Conservation (phyloP, 2,888 invertebrate species). For the Drosophila dives region DNA sequence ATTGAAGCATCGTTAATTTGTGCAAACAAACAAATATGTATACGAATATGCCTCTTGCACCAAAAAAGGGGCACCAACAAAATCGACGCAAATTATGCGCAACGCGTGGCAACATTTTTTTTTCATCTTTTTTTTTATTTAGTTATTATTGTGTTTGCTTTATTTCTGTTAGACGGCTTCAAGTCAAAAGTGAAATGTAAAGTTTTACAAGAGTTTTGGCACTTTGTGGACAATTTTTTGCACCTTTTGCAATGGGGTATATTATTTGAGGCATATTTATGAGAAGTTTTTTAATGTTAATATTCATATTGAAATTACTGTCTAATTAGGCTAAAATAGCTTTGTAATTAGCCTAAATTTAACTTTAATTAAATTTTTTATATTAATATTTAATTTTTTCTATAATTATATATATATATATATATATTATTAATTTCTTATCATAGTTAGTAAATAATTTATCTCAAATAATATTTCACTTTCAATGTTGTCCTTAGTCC, state of each 20-base stretch:
- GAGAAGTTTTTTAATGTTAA: neutral
- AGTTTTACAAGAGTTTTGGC: constrained; percentile 34
- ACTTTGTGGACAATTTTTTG: constrained; percentile 29
- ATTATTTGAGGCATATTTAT: neutral
- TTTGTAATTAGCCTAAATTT: neutral
- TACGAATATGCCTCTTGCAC: constrained; percentile 36
- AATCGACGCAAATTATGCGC: constrained; percentile 65
- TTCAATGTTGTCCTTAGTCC: neutral
- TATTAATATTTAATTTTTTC: no score
- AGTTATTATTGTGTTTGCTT: neutral
- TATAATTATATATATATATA: no score
- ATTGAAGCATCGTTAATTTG: constrained; percentile 74
- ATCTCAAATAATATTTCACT: neutral
- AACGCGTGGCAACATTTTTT: constrained; percentile 32
- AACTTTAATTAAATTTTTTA: neutral
- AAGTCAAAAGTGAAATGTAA: constrained; percentile 64
- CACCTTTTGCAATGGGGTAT: neutral
- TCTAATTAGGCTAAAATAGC: neutral
- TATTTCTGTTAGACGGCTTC: constrained; percentile 18
- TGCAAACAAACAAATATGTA: constrained; percentile 63
- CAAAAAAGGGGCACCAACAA: constrained; percentile 23
- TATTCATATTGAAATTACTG: neutral
- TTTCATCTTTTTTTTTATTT: constrained; percentile 1
- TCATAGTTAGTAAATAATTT: no score
- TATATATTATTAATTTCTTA: no score